phyloP scores from a whole-genome alignment of 2,888 invertebrate species.

The Monoplex corrugatus region DNA sequence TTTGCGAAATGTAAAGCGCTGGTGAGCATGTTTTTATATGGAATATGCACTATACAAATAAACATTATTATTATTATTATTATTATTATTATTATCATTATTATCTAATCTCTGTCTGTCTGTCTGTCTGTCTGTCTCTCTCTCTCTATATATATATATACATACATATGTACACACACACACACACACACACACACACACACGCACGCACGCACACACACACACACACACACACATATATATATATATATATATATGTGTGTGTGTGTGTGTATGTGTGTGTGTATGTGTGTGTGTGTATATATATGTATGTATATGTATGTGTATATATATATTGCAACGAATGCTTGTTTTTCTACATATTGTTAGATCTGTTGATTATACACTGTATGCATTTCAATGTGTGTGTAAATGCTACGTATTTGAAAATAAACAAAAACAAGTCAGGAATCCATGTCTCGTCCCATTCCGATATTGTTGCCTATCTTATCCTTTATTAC shows the following conservation, averaged over 20 bases:
- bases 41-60: too few species aligned
- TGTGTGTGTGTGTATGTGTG: conserved; percentile 2
- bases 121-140: not conserved
- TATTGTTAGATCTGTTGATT: not conserved
- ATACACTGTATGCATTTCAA: not conserved
- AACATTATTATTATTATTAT: too few species aligned
- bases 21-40: too few species aligned
- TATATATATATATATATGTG: not conserved
- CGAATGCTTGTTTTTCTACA: not conserved
- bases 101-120: too few species aligned
- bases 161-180: not conserved
- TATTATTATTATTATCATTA: too few species aligned
- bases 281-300: conserved; percentile 22
- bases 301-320: not conserved
- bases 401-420: not conserved
- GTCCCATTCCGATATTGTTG: not conserved
- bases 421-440: not conserved
- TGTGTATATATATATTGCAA: too few species aligned
- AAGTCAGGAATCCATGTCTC: not conserved
- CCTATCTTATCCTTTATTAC: not conserved
- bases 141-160: not conserved
- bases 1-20: too few species aligned
- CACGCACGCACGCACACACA: conserved; percentile 7
- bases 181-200: not conserved
- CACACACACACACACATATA: not conserved